Evolutionary conservation across 2,888 invertebrate species (phyloP).

Genomic region (Gibbula magus): DNA sequence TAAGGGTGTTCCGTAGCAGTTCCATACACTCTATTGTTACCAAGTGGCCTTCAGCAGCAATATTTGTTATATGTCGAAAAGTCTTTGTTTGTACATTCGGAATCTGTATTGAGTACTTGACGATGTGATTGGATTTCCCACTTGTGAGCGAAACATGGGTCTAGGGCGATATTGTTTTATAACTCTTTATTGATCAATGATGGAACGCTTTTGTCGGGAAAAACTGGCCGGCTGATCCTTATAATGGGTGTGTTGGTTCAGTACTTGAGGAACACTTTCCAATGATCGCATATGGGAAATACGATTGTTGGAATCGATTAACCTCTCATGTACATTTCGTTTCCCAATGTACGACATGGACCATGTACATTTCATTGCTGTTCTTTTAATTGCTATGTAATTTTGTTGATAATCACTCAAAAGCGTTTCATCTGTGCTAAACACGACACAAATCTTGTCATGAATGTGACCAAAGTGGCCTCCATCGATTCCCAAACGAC

Average conservation of each 20-base stretch:
- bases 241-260: constrained; percentile 8
- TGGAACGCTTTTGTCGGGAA: neutral
- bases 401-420: constrained; percentile 3
- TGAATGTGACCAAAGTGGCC: neutral
- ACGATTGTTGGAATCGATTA: constrained; percentile 8
- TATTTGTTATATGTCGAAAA: constrained; percentile 25
- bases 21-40: neutral
- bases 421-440: constrained; percentile 4
- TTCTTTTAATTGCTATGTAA: constrained; percentile 25
- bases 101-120: constrained; percentile 9
- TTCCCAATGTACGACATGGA: neutral
- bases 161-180: neutral
- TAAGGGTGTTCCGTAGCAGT: neutral
- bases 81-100: constrained; percentile 26
- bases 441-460: neutral
- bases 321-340: constrained; percentile 5
- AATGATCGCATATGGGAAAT: constrained; percentile 15
- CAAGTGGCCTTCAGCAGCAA: constrained; percentile 13
- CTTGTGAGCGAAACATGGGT: neutral
- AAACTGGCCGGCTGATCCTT: constrained; percentile 6
- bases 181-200: neutral
- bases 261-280: neutral
- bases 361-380: neutral
- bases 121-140: constrained; percentile 3
- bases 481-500: neutral